phyloP scores from a whole-genome alignment of 2,888 invertebrate genomes.

The Tribolium freemani region DNA sequence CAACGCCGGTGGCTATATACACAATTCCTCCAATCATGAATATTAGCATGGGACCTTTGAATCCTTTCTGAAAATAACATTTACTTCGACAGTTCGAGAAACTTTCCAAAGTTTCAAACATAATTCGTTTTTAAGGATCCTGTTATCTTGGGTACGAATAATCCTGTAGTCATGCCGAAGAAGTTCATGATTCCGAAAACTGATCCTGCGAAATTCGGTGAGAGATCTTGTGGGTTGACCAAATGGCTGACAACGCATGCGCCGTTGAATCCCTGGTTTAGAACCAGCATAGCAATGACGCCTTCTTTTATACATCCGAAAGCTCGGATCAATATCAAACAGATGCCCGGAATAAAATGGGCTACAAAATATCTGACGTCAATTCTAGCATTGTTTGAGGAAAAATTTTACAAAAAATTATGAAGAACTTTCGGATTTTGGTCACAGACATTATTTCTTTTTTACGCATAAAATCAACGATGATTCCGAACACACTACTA shows the following conservation, averaged over 20 bases:
- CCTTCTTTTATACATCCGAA: constrained; percentile 49
- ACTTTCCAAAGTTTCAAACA: too few species aligned
- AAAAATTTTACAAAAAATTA: constrained; percentile 66
- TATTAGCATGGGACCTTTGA: constrained; percentile 60
- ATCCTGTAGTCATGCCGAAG: constrained; percentile 56
- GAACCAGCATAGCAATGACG: constrained; percentile 51
- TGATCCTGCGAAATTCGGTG: constrained; percentile 58
- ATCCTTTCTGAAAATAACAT: constrained; percentile 60
- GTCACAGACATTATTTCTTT: constrained; percentile 48
- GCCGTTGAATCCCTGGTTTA: constrained; percentile 56
- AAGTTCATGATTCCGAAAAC: constrained; percentile 58
- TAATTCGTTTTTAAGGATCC: background rate
- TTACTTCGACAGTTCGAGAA: too few species aligned
- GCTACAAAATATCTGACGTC: constrained; percentile 62
- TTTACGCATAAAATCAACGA: constrained; percentile 53
- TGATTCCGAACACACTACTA: constrained; percentile 53
- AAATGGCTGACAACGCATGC: constrained; percentile 56
- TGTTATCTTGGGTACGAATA: constrained; percentile 42
- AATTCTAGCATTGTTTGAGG: constrained; percentile 61
- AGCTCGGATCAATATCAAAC: constrained; percentile 61
- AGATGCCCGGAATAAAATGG: constrained; percentile 71
- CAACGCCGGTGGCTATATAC: constrained; percentile 59
- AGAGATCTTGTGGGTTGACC: constrained; percentile 58
- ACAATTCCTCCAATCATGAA: constrained; percentile 62
- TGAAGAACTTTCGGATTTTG: constrained; percentile 53